phyloP scores from a whole-genome alignment of 2,888 invertebrate species.

The Aporophyla lueneburgensis region DNA sequence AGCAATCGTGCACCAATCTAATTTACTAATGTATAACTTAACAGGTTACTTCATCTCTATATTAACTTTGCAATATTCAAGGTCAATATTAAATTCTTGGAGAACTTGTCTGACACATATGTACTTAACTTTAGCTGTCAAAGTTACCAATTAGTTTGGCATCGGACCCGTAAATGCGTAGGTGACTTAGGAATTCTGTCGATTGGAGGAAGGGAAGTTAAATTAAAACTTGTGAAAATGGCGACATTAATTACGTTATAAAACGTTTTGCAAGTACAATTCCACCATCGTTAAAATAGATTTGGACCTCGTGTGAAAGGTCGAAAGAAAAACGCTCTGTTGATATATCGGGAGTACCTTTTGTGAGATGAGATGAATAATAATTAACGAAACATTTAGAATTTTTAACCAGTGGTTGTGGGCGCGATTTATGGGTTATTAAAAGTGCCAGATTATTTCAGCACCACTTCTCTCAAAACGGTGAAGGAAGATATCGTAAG shows the following conservation, averaged over 20 bases:
- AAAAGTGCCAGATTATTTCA: too few relatives aligned
- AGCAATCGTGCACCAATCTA: not conserved
- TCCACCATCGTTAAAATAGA: not conserved
- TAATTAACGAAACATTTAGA: too few relatives aligned
- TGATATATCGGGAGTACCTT: not conserved
- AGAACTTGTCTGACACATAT: not conserved
- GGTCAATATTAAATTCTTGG: not conserved
- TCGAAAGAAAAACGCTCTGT: not conserved
- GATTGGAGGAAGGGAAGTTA: not conserved
- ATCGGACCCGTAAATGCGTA: not conserved
- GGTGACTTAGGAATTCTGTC: not conserved
- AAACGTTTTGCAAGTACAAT: not conserved
- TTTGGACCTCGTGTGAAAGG: not conserved
- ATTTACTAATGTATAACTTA: not conserved
- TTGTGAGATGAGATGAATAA: not conserved
- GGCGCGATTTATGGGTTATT: too few relatives aligned
- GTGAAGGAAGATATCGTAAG: too few relatives aligned
- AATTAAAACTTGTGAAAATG: not conserved
- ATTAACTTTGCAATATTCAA: not conserved
- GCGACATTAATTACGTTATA: not conserved
- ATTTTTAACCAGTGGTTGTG: too few relatives aligned
- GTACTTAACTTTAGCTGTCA: not conserved
- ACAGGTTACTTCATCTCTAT: not conserved
- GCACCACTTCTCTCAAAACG: too few relatives aligned
- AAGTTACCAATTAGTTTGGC: conserved; percentile 14